A percentile compares a stretch with the other conserved stretches of the same genome.
Evolutionary conservation across 2,888 invertebrate species (phyloP).

Genomic region (Uloborus plumipes): DNA sequence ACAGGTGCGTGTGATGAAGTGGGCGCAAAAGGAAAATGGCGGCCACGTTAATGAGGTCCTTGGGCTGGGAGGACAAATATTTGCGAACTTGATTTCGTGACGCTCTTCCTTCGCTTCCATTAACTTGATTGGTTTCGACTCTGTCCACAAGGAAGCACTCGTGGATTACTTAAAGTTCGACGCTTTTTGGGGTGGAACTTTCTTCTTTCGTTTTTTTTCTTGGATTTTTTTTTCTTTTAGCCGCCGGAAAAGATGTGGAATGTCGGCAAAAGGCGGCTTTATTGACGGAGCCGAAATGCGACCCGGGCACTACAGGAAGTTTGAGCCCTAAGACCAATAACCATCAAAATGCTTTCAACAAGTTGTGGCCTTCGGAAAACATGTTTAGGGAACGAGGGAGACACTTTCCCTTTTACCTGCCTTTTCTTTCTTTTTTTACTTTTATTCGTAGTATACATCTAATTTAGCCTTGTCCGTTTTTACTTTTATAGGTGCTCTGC

Average conservation of each 20-base stretch:
- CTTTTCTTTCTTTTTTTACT: slow-evolving; percentile 6
- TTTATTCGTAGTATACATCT: not conserved
- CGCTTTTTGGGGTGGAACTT: slow-evolving; percentile 57
- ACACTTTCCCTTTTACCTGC: not conserved
- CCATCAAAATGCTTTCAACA: slow-evolving; percentile 64
- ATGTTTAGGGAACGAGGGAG: slow-evolving; percentile 5
- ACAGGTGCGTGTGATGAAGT: slow-evolving; percentile 65
- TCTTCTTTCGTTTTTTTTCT: slow-evolving; percentile 14
- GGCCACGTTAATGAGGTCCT: slow-evolving; percentile 64
- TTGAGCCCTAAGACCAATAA: slow-evolving; percentile 52
- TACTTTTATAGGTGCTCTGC: not conserved
- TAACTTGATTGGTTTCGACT: slow-evolving; percentile 65
- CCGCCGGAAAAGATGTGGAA: slow-evolving; percentile 63
- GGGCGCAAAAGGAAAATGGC: slow-evolving; percentile 57
- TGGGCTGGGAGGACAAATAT: slow-evolving; percentile 63
- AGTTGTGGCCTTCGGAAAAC: slow-evolving; percentile 52
- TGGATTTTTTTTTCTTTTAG: slow-evolving; percentile 12
- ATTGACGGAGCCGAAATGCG: slow-evolving; percentile 60
- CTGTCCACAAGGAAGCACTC: slow-evolving; percentile 65
- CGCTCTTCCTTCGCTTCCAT: slow-evolving; percentile 64
- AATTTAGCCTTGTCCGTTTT: slow-evolving; percentile 1
- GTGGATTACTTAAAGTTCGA: slow-evolving; percentile 65
- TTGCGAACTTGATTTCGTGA: slow-evolving; percentile 65
- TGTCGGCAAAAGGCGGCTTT: slow-evolving; percentile 45
- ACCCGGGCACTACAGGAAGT: slow-evolving; percentile 55